Percentiles rank a stretch among this genome's conserved stretches.
Conservation (phyloP, 2,113 vertebrate species). For the Syngnathus scovelli region DNA sequence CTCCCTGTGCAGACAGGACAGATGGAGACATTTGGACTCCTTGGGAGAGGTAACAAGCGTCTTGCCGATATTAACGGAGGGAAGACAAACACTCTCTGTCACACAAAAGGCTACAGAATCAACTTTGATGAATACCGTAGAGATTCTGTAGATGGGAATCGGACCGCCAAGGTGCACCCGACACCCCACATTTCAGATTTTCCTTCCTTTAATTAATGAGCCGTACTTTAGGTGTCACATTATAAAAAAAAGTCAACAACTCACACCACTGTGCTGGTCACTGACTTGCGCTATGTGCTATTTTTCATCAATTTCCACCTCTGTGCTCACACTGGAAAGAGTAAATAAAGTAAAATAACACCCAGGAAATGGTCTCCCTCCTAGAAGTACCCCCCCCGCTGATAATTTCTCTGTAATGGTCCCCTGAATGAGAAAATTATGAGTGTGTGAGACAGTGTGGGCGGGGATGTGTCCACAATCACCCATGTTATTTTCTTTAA, state of each 20-base stretch:
- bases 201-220: too few species aligned
- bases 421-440: conserved; percentile 53
- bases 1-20: conserved; percentile 73
- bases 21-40: conserved; percentile 32
- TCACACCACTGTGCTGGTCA: background rate
- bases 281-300: conserved; percentile 5
- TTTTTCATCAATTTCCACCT: conserved; percentile 37
- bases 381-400: conserved; percentile 42
- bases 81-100: conserved; percentile 7
- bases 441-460: conserved; percentile 27
- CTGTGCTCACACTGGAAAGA: conserved; percentile 45
- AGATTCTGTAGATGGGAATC: too few species aligned
- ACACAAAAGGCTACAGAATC: background rate
- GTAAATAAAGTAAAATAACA: conserved; percentile 57
- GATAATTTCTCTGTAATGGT: conserved; percentile 52
- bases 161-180: too few species aligned
- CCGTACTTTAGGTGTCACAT: too few species aligned
- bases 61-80: conserved; percentile 13
- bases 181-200: too few species aligned
- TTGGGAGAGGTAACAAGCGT: conserved; percentile 18
- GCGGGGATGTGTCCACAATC: conserved; percentile 20
- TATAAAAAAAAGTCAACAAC: too few species aligned
- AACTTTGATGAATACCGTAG: background rate
- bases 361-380: conserved; percentile 32
- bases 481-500: conserved; percentile 39